A percentile compares a stretch with the other conserved stretches of the same genome.
These are phyloP conservation scores for Drosophila rellima DNA, from an alignment of 2,888 invertebrate genomes.

Conservation along the genomic window DNA sequence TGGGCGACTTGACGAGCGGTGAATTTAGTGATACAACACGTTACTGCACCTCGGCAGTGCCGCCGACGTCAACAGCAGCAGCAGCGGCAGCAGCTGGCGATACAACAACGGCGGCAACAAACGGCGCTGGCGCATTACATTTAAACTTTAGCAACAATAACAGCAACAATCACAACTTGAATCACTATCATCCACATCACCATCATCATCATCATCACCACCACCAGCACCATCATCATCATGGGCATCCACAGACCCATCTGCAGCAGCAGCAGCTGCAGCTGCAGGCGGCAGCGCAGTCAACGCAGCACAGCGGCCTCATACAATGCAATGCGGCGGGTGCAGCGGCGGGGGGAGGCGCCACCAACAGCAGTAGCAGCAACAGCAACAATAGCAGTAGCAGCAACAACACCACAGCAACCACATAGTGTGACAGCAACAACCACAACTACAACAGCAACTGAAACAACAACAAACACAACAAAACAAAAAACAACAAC, in stretches of 20 bases:
- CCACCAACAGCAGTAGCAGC: conserved; percentile 4
- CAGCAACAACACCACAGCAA: conserved; percentile 77
- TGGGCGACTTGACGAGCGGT: conserved; percentile 84
- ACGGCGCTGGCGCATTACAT: conserved; percentile 83
- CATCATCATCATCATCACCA: conserved; percentile 66
- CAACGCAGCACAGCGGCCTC: conserved; percentile 81
- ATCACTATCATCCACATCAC: conserved; percentile 74
- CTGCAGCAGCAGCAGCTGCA: conserved; percentile 51
- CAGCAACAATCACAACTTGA: conserved; percentile 75
- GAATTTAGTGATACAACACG: conserved; percentile 85
- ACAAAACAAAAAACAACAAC: conserved; percentile 50
- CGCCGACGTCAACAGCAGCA: conserved; percentile 48
- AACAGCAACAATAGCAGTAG: conserved; percentile 54
- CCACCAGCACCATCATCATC: conserved; percentile 67
- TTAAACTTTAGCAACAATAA: conserved; percentile 84
- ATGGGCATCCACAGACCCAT: conserved; percentile 47
- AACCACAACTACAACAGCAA: conserved; percentile 46
- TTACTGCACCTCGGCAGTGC: conserved; percentile 83
- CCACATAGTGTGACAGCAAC: conserved; percentile 85
- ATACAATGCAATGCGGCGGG: conserved; percentile 85
- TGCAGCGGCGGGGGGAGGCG: conserved; percentile 10
- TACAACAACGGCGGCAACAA: conserved; percentile 36
- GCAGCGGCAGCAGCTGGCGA: conserved; percentile 41
- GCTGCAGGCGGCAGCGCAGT: conserved; percentile 12
- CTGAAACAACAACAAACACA: conserved; percentile 50